Evolutionary conservation across 2,888 invertebrate species (phyloP).

Genomic region (Tortrix viridana): DNA sequence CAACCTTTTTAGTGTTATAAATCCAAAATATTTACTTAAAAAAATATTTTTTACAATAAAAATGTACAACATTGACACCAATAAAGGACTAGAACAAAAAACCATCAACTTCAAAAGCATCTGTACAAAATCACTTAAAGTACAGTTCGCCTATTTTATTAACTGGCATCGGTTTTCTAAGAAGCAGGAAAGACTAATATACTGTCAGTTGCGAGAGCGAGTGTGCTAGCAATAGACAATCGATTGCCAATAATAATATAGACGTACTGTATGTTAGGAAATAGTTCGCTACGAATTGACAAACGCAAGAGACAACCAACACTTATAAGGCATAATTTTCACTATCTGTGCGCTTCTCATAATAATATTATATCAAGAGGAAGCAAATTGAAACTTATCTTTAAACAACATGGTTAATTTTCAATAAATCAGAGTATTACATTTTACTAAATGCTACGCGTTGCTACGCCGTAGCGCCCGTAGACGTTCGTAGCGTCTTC

Average conservation of each 20-base stretch:
- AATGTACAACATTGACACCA: too few relatives aligned
- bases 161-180: too few relatives aligned
- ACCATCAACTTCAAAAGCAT: too few relatives aligned
- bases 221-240: neutral
- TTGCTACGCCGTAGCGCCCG: conserved; percentile 14
- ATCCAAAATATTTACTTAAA: too few relatives aligned
- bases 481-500: conserved; percentile 6
- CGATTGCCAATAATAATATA: neutral
- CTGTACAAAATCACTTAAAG: too few relatives aligned
- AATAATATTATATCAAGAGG: conserved; percentile 24
- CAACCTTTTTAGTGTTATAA: too few relatives aligned
- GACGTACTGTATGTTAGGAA: neutral
- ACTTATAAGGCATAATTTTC: conserved; percentile 40
- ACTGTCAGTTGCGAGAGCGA: too few relatives aligned
- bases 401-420: neutral
- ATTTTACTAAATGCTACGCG: neutral
- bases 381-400: conserved; percentile 14
- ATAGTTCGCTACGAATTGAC: conserved; percentile 6
- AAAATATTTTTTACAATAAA: too few relatives aligned
- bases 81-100: too few relatives aligned
- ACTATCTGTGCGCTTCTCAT: conserved; percentile 31
- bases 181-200: too few relatives aligned
- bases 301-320: conserved; percentile 37
- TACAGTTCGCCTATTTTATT: too few relatives aligned
- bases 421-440: too few relatives aligned